These are phyloP conservation scores for Coendou prehensilis DNA, from an alignment of 2,797 vertebrate species.

Conservation along the genomic window DNA sequence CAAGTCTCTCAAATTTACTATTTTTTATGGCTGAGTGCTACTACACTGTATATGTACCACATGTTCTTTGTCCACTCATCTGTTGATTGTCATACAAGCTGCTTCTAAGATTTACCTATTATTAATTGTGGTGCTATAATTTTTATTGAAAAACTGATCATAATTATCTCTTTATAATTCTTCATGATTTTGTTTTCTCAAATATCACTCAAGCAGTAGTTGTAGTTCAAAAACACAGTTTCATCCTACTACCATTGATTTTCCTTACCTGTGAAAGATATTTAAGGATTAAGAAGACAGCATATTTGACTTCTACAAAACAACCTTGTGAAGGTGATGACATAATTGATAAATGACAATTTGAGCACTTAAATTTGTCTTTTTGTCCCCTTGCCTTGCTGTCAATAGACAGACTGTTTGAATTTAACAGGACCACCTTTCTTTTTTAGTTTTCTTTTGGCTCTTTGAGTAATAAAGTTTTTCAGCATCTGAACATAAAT, in stretches of 20 bases:
- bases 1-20: background rate
- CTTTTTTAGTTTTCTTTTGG: background rate
- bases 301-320: background rate
- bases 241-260: background rate
- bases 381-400: background rate
- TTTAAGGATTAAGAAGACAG: background rate
- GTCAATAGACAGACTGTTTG: background rate
- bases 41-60: background rate
- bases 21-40: background rate
- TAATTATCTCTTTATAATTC: background rate
- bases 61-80: background rate
- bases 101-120: background rate
- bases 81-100: background rate
- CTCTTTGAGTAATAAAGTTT: constrained; percentile 22
- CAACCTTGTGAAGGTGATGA: background rate
- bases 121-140: background rate
- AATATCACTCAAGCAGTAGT: background rate
- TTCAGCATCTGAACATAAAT: background rate
- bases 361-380: background rate
- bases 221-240: background rate
- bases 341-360: background rate
- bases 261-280: background rate
- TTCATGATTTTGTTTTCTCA: background rate
- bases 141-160: background rate
- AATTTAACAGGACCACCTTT: background rate